Conservation (phyloP, 2,113 vertebrate species). For the Orycteropus afer region DNA sequence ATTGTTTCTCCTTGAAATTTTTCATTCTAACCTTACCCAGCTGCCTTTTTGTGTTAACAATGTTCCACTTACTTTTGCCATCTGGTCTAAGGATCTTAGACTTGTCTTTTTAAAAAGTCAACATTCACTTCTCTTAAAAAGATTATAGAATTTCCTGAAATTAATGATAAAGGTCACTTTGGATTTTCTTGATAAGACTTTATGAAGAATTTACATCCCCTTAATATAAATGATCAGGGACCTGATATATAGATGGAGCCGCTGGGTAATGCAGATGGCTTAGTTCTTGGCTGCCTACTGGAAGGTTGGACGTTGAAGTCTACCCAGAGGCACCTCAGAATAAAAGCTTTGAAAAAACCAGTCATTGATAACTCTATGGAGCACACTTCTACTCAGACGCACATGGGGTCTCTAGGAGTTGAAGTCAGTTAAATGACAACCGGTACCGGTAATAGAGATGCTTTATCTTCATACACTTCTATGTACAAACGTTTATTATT, state of each 20-base stretch:
- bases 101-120: background rate
- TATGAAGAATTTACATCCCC: background rate
- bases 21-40: background rate
- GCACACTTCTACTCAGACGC: background rate
- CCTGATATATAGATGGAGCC: background rate
- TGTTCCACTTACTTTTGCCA: background rate
- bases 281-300: background rate
- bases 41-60: background rate
- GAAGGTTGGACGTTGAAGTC: background rate
- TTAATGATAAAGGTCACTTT: background rate
- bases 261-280: background rate
- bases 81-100: background rate
- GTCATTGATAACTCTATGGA: background rate
- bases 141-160: background rate
- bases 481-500: background rate
- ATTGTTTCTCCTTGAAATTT: slow-evolving; percentile 44
- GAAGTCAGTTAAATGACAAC: background rate
- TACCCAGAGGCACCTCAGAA: background rate
- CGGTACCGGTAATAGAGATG: background rate
- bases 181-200: background rate
- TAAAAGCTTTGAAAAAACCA: background rate
- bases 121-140: background rate
- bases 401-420: background rate
- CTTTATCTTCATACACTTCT: background rate
- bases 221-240: background rate